phyloP scores from a whole-genome alignment of 2,797 vertebrate species.

The Chiroxiphia lanceolata region DNA sequence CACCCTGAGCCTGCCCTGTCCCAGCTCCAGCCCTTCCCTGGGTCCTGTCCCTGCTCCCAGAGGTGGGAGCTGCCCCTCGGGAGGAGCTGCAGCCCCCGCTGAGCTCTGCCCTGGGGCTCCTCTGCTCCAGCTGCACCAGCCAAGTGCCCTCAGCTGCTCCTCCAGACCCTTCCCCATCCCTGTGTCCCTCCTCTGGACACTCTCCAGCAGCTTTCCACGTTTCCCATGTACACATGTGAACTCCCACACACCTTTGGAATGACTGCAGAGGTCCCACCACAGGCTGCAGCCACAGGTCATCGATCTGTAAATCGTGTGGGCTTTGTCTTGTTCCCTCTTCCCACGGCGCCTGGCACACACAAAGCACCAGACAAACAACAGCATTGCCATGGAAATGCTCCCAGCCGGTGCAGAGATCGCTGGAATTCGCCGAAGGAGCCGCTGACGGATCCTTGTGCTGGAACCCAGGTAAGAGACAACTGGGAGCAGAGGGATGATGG shows the following conservation, averaged over 20 bases:
- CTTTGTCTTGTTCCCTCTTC: neutral
- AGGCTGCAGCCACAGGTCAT: neutral
- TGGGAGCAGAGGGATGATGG: neutral
- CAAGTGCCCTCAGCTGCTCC: neutral
- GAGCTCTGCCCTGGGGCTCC: neutral
- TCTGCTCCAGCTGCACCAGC: neutral
- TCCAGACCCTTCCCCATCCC: neutral
- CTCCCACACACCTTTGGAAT: neutral
- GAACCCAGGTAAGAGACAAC: neutral
- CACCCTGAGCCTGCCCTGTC: accelerated
- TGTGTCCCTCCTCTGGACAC: neutral
- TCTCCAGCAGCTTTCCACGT: neutral
- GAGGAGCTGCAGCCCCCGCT: neutral
- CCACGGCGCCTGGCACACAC: neutral
- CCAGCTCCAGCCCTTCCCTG: neutral
- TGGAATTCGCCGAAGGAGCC: neutral
- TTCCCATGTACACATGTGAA: accelerated
- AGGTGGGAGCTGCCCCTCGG: accelerated
- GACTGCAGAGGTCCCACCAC: neutral
- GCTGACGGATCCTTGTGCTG: neutral
- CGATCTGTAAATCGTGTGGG: neutral
- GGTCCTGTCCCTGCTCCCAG: neutral
- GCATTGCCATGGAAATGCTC: conserved; percentile 48
- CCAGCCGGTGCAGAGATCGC: neutral
- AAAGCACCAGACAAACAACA: neutral